Base-by-base conservation (phyloP, 2,113 vertebrate genomes). In the Hucho hucho region DNA sequence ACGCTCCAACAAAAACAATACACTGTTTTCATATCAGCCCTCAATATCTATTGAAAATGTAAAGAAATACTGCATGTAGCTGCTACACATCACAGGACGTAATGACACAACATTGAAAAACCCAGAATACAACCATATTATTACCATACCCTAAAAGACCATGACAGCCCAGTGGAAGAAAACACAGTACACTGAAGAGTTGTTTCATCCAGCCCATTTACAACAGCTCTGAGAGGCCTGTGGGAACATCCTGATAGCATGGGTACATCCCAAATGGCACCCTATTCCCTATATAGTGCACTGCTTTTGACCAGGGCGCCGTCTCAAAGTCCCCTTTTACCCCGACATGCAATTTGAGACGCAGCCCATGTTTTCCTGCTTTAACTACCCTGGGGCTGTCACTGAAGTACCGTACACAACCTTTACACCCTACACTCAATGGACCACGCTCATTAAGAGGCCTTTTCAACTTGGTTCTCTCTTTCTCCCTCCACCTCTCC, bases 391-490 rank as follows among this genome's bases (percentile, higher is more conserved):
- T 18, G 28, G 80, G 49, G 75, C 63, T 43, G 37, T 43, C 37
- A 43, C 37, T 88, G 84, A 86, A 85, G 88, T 63, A 75, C 9
- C 37, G 9, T 43, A 43, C 37, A 43, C 37, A 43, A 11, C 37
- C 37, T 43, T 43, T 43, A 11, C 37, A 43, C 49, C 16, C 49
- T 64, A 53, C 75, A 79, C 82, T 88, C 86, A 88, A 89, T 83
- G 16, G 49, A 78, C 79, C 72, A 53, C 64, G 79, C 79, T 59
- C 84, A 85, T 43, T 43, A 43, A 84, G 83, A 73, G 75, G 76
- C 84, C 85, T 85, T 85, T 87, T 83, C 83, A 84, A 79, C 81
- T 83, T 85, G 70, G 74, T 82, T 84, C 81, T 87, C 81, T 79
- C 74, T 83, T 81, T 47, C 24, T 66, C 4, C 4, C 14, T 26